A percentile compares a stretch with the other conserved stretches of the same genome.
Conservation (phyloP, 2,113 vertebrate species). For the Saguinus imperator region DNA sequence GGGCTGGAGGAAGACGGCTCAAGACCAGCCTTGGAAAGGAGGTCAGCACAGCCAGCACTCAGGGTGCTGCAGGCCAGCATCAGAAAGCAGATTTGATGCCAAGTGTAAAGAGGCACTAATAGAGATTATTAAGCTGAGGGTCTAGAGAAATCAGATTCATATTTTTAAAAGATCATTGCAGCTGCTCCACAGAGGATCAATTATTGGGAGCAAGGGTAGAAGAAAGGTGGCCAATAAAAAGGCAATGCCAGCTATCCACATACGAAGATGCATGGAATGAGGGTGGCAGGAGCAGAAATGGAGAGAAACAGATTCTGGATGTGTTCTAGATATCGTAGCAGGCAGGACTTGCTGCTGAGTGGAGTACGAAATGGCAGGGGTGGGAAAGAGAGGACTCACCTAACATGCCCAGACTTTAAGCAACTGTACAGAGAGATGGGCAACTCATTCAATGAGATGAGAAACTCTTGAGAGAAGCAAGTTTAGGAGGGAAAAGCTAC, state of each 20-base stretch:
- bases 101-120: background rate
- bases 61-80: background rate
- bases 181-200: background rate
- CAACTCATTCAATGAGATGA: background rate
- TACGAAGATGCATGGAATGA: background rate
- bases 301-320: background rate
- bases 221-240: background rate
- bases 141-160: background rate
- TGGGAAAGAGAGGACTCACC: background rate
- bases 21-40: background rate
- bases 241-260: background rate
- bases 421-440: background rate
- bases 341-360: background rate
- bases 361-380: background rate
- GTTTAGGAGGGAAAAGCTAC: background rate
- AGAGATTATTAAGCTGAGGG: background rate
- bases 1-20: background rate
- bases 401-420: background rate
- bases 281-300: background rate
- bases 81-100: background rate
- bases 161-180: background rate
- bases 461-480: background rate
- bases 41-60: no score
- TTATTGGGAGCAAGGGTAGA: background rate
- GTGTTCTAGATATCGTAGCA: background rate